A percentile compares a stretch with the other conserved stretches of the same genome.
phyloP scores from a whole-genome alignment of 2,888 invertebrate species.

The Mesochorus sp. region DNA sequence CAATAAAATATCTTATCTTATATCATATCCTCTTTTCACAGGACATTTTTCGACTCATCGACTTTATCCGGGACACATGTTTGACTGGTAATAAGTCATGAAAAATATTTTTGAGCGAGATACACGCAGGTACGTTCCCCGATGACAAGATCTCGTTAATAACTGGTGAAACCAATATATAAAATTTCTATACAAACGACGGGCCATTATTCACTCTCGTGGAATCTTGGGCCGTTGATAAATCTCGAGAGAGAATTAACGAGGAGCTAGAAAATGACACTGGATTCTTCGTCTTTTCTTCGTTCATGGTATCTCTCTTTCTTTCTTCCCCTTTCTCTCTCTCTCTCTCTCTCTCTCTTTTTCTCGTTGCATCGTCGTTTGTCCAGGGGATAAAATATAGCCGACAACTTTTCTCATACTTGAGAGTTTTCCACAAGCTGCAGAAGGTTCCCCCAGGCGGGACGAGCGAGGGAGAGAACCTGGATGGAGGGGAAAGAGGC shows the following conservation, averaged over 20 bases:
- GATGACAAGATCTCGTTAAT: constrained; percentile 55
- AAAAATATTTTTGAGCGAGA: neutral
- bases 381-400: constrained; percentile 75
- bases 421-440: constrained; percentile 70
- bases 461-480: constrained; percentile 5
- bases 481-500: constrained; percentile 5
- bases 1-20: neutral
- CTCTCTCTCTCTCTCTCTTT: constrained; percentile 63
- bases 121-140: too few species aligned
- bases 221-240: constrained; percentile 71
- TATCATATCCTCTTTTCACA: neutral
- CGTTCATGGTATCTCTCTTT: constrained; percentile 24
- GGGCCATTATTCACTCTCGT: constrained; percentile 74
- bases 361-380: constrained; percentile 61
- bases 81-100: neutral
- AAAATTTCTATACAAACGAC: constrained; percentile 74
- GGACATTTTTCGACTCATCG: neutral
- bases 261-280: constrained; percentile 80
- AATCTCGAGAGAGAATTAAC: constrained; percentile 79
- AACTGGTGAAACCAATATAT: constrained; percentile 72
- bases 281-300: constrained; percentile 70
- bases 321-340: constrained; percentile 57
- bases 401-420: constrained; percentile 79
- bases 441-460: constrained; percentile 37
- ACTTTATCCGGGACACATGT: neutral